These are phyloP conservation scores for Calephelis virginiensis DNA, from an alignment of 1,140 invertebrate species.

Conservation along the genomic window DNA sequence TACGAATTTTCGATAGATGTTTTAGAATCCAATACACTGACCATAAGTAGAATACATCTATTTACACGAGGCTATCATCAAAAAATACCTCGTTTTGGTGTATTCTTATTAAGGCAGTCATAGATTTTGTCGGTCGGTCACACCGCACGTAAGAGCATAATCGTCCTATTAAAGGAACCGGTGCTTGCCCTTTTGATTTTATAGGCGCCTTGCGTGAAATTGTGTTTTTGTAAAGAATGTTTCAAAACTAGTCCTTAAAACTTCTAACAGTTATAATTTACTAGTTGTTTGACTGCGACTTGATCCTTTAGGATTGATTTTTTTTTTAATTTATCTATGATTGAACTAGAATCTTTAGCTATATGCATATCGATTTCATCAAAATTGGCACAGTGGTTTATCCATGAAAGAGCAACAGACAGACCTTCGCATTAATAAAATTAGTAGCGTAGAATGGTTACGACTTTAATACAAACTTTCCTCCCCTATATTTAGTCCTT, in stretches of 20 bases:
- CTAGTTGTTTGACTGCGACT: no score
- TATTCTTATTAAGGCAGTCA: constrained; percentile 38
- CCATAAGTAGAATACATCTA: constrained; percentile 13
- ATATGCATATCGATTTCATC: no score
- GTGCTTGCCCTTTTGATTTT: constrained; percentile 30
- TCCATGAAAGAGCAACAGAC: no score
- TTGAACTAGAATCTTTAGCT: no score
- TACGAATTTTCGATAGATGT: no score
- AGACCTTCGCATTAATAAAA: no score
- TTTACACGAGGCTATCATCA: constrained; percentile 22
- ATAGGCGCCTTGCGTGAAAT: constrained; percentile 29
- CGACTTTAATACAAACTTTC: no score
- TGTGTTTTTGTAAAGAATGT: constrained; percentile 23
- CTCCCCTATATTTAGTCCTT: no score
- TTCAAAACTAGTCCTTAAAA: constrained; percentile 15
- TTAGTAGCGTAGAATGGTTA: no score
- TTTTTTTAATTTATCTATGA: no score
- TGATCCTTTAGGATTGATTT: no score
- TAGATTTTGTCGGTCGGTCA: constrained; percentile 33
- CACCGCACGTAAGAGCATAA: constrained; percentile 33
- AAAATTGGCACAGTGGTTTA: no score
- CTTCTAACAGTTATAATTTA: background rate
- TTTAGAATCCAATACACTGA: constrained; percentile 8
- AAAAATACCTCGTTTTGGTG: constrained; percentile 32
- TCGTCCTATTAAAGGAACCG: constrained; percentile 23